Evolutionary conservation across 2,888 invertebrate species (phyloP), one percentile per base, ranked within the genome.

Genomic region (Tethea ocularis): DNA sequence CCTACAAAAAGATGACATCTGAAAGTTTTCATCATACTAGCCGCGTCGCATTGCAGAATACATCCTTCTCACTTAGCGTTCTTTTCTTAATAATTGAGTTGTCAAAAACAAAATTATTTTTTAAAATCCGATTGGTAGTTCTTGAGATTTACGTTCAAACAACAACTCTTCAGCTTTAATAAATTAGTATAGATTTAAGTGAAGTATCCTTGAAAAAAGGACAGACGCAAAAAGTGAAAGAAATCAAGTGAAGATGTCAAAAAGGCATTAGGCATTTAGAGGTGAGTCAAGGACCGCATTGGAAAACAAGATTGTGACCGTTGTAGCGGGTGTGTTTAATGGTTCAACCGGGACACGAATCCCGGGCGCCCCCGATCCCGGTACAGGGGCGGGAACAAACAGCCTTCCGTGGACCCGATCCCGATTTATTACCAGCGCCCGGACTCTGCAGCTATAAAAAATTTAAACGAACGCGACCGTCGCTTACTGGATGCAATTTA

Each of bases 291-390:
- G 62, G 67, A 66, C 64, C 69, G 66, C 69, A 74, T 77, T 65
- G 74, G 70, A 71, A 78, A 81, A 80, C 75, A 75, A 76, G 78
- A 71, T 71, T 69, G 75, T 74, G 70, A 69, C 60, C 62, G 57
- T 62, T 71, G 80, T 74, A 71, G 71, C 81, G 75, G 75, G 74
- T 83, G 84, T 76, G 72, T 61, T 71, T 84, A 82, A 85, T 80
- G 78, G 75, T 63, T 59, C 62, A 62, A 51, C 57, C 51, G 72
- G 73, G 66, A 66, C 64, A 58, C 63, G 68, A 67, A 67, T 69
- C 65, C 59, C 66, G 65, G 67, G 68, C 67, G 46, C 7, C 20
- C 46, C n/a, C 46, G 17, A 46, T 20, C 71, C 73, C 62, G 72
- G 74, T 74, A 72, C 69, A 61, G 59, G 63, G 67, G 64, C 70